phyloP scores from a whole-genome alignment of 2,797 vertebrate genomes.

The Poecilia gillii region DNA sequence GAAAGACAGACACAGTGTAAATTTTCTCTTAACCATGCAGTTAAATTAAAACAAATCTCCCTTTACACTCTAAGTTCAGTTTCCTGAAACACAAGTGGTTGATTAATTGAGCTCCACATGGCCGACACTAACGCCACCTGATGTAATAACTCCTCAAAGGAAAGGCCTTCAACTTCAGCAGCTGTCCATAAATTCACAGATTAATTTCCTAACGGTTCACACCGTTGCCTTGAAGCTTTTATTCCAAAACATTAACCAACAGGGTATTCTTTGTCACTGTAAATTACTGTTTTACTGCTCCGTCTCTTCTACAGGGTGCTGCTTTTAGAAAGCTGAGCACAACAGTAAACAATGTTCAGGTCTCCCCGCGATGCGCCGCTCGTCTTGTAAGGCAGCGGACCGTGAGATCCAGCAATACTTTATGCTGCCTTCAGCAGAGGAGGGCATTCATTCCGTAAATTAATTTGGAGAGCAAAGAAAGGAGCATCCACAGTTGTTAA shows the following conservation, averaged over 20 bases:
- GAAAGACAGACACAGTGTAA: not conserved
- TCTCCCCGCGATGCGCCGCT: constrained; percentile 40
- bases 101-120: constrained; percentile 18
- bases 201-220: constrained; percentile 58
- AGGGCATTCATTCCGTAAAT: constrained; percentile 32
- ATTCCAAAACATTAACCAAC: constrained; percentile 67
- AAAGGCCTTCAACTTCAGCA: constrained; percentile 46
- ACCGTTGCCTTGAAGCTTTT: constrained; percentile 53
- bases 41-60: constrained; percentile 7
- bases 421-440: constrained; percentile 31
- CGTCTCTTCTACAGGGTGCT: constrained; percentile 15
- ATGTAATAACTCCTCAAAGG: constrained; percentile 41
- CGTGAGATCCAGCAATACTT: constrained; percentile 51
- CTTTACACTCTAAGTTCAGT: not conserved
- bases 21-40: not conserved
- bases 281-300: constrained; percentile 49
- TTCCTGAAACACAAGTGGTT: constrained; percentile 15
- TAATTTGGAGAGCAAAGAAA: constrained; percentile 9
- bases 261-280: constrained; percentile 46
- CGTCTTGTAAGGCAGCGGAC: constrained; percentile 28
- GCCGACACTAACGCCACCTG: constrained; percentile 42
- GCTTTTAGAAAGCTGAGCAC: constrained; percentile 21
- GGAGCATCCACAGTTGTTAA: constrained; percentile 18
- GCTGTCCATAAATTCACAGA: constrained; percentile 55
- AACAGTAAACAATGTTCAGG: constrained; percentile 53